Evolutionary conservation across 2,113 vertebrate genomes (phyloP).

Genomic region (Limanda limanda): DNA sequence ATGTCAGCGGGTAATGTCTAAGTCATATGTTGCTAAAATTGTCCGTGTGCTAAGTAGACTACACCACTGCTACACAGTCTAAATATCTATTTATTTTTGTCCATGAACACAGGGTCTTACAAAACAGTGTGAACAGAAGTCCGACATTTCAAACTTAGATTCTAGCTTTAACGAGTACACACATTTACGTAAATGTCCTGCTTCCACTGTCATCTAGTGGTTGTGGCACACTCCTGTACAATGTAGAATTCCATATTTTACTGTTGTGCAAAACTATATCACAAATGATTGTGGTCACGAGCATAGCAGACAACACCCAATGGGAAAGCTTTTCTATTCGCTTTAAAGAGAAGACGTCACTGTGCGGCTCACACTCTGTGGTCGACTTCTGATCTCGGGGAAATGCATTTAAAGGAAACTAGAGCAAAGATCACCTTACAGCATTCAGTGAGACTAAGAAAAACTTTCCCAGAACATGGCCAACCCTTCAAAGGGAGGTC

Average conservation of each 20-base stretch:
- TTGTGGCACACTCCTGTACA: not conserved
- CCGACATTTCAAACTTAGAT: not conserved
- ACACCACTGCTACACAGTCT: no score
- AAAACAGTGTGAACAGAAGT: not conserved
- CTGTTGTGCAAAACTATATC: not conserved
- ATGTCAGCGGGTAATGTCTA: not conserved
- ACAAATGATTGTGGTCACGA: conserved; percentile 12
- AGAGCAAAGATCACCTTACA: conserved; percentile 45
- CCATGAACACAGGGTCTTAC: not conserved
- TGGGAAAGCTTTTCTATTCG: conserved; percentile 22
- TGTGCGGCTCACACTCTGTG: conserved; percentile 4
- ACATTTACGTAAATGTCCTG: not conserved
- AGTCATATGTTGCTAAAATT: not conserved
- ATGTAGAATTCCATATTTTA: not conserved
- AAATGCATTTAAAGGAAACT: conserved; percentile 27
- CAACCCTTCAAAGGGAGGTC: conserved; percentile 1
- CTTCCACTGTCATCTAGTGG: not conserved
- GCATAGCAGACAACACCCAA: conserved; percentile 4
- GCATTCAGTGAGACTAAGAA: conserved; percentile 32
- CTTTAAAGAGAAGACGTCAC: not conserved
- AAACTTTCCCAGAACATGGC: not conserved
- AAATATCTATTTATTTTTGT: not conserved
- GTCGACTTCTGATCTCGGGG: conserved; percentile 2
- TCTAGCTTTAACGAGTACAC: not conserved
- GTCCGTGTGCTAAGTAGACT: not conserved